Percentiles rank a stretch among this genome's conserved stretches.
phyloP scores from a whole-genome alignment of 2,888 invertebrate species.

The Drosophila subsilvestris region DNA sequence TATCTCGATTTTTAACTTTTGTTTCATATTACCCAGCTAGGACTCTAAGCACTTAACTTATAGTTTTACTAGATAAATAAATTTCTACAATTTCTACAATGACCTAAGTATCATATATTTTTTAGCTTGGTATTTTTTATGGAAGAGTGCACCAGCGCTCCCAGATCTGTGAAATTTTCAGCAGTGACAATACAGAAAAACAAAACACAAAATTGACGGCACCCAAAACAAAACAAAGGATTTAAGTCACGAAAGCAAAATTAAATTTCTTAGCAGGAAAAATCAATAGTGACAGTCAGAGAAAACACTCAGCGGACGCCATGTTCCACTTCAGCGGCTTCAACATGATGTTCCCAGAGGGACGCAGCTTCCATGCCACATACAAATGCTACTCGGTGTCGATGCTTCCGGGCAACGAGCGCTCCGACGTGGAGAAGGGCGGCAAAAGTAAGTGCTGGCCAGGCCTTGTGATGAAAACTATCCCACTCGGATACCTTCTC shows the following conservation, averaged over 20 bases:
- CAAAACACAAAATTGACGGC: conserved; percentile 26
- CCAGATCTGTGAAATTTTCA: too few species aligned
- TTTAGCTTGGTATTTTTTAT: too few species aligned
- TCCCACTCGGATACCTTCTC: background rate
- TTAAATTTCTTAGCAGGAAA: background rate
- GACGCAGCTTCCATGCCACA: conserved; percentile 91
- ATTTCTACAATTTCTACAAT: too few species aligned
- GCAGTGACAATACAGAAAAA: conserved; percentile 62
- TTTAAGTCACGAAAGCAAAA: background rate
- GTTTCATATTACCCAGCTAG: too few species aligned
- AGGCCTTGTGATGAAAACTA: background rate
- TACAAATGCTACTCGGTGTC: conserved; percentile 97
- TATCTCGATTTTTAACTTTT: too few species aligned
- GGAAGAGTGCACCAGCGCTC: too few species aligned
- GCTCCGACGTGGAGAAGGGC: conserved; percentile 97
- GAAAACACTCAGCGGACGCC: conserved; percentile 7
- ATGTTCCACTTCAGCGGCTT: conserved; percentile 90
- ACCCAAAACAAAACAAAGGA: conserved; percentile 6
- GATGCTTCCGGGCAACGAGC: conserved; percentile 96
- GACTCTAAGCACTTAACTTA: too few species aligned
- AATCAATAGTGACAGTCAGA: conserved; percentile 7
- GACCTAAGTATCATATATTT: too few species aligned
- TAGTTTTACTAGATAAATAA: too few species aligned
- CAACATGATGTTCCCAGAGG: conserved; percentile 94
- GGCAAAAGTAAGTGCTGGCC: conserved; percentile 92